These are phyloP conservation scores for Phenganax marumi DNA, from an alignment of 92 coral and sea anemone species.

Conservation along the genomic window DNA sequence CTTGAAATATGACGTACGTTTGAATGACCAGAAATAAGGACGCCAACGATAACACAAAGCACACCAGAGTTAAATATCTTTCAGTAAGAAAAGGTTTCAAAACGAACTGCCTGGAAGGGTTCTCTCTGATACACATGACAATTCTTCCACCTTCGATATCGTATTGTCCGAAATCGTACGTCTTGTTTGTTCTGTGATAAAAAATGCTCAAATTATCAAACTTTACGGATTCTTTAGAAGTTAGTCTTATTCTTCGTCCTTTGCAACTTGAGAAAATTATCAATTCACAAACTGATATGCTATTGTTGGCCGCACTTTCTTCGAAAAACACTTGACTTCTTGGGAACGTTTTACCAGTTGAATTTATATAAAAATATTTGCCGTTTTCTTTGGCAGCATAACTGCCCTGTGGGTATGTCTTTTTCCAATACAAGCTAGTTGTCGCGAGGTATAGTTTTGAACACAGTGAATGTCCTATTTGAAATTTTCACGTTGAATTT, in stretches of 20 bases:
- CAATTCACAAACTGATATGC: neutral
- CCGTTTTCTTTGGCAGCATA: neutral
- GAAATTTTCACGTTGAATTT: neutral
- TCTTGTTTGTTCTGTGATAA: neutral
- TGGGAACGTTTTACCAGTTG: neutral
- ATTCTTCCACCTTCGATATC: neutral
- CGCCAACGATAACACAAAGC: neutral
- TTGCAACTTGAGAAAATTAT: neutral
- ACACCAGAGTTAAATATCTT: constrained; percentile 1
- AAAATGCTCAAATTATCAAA: constrained; percentile 3
- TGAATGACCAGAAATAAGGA: constrained; percentile 15
- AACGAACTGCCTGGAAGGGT: neutral
- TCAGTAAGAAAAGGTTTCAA: neutral
- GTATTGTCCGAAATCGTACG: neutral
- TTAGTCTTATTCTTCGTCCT: neutral
- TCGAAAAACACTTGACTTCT: neutral
- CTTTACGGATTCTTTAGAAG: neutral
- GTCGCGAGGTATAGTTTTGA: neutral
- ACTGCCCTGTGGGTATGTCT: neutral
- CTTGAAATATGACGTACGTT: constrained; percentile 13
- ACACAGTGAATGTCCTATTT: neutral
- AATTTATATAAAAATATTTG: neutral
- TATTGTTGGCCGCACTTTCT: neutral
- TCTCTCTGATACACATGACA: neutral
- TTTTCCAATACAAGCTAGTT: neutral